These are phyloP conservation scores for Melanotus villosus DNA, from an alignment of 2,888 invertebrate species.

Conservation along the genomic window DNA sequence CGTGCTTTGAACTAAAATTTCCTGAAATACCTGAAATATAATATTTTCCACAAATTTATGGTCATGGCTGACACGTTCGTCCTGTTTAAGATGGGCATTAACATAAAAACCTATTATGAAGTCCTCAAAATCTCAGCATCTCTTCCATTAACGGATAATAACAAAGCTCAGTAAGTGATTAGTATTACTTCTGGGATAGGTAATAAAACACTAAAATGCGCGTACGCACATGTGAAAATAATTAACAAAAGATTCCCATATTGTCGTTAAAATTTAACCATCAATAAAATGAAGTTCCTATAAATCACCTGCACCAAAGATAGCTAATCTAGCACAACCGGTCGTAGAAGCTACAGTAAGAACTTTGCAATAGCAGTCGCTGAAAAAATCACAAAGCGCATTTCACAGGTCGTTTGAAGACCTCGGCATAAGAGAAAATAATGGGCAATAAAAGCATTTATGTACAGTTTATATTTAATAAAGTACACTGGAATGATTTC, in stretches of 20 bases:
- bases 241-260: constrained; percentile 30
- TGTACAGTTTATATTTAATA: constrained; percentile 16
- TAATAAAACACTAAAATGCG: constrained; percentile 6
- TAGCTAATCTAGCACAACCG: not conserved
- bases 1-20: too few species aligned
- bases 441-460: constrained; percentile 21
- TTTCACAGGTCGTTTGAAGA: constrained; percentile 15
- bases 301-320: constrained; percentile 1
- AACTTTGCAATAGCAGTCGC: not conserved
- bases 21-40: too few species aligned
- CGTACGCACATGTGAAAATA: constrained; percentile 33
- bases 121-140: too few species aligned
- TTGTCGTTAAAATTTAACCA: constrained; percentile 19
- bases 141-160: too few species aligned
- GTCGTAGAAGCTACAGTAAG: not conserved
- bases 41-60: too few species aligned
- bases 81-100: too few species aligned
- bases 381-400: not conserved
- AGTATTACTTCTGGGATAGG: not conserved
- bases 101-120: too few species aligned
- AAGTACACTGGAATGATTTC: constrained; percentile 18
- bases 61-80: too few species aligned
- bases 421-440: constrained; percentile 12
- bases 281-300: constrained; percentile 13
- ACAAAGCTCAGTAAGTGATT: too few species aligned